Percentiles rank a stretch among this genome's conserved stretches.
Evolutionary conservation across 2,113 vertebrate species (phyloP).

Genomic region (Probosciger aterrimus): DNA sequence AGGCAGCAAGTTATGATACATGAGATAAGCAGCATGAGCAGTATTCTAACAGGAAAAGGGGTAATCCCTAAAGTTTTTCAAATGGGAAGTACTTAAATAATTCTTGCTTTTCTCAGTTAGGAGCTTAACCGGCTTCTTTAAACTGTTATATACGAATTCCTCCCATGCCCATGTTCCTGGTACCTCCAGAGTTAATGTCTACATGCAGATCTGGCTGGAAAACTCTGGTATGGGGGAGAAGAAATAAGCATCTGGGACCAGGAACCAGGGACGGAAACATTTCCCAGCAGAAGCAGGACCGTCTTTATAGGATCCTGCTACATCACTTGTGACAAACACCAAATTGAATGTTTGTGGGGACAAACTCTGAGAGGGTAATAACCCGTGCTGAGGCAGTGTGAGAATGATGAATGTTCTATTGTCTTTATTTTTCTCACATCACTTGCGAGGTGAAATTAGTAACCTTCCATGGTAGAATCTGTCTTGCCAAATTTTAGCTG

Average conservation of each 20-base stretch:
- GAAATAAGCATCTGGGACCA: not conserved
- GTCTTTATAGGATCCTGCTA: constrained; percentile 31
- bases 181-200: not conserved
- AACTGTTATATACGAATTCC: not conserved
- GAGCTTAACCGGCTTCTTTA: not conserved
- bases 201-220: not conserved
- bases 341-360: constrained; percentile 46
- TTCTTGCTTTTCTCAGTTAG: not conserved
- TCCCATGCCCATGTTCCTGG: not conserved
- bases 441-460: constrained; percentile 56
- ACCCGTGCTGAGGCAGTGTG: not conserved
- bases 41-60: not conserved
- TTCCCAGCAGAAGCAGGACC: not conserved
- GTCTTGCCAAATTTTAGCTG: constrained; percentile 20
- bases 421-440: constrained; percentile 54
- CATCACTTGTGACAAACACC: constrained; percentile 45
- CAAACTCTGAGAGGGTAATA: constrained; percentile 47
- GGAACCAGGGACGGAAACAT: not conserved
- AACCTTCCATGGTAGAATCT: not conserved
- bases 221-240: not conserved
- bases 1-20: constrained; percentile 22
- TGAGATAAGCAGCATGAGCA: not conserved
- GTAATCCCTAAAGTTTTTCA: not conserved
- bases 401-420: constrained; percentile 57
- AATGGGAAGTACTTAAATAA: not conserved